phyloP scores from a whole-genome alignment of 1,140 invertebrate species.

The Tetragonula clypearis region DNA sequence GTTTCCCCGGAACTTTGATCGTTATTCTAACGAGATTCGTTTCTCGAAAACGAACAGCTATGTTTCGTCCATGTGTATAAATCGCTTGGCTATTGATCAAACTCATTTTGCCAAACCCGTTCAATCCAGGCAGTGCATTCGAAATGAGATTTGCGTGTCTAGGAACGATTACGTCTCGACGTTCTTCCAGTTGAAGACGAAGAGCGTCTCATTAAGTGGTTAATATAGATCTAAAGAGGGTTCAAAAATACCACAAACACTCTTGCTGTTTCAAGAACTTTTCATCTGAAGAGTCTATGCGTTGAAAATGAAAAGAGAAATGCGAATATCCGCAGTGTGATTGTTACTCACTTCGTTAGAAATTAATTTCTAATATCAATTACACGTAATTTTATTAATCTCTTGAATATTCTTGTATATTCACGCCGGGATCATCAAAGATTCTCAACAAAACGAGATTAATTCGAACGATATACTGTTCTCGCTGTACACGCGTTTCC shows the following conservation, averaged over 20 bases:
- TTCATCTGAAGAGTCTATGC: background rate
- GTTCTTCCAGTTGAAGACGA: background rate
- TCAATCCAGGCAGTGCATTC: background rate
- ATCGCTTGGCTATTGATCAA: background rate
- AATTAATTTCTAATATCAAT: too few species aligned
- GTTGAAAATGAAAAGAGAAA: too few species aligned
- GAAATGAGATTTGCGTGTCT: background rate
- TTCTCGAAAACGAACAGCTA: background rate
- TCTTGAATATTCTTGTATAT: too few species aligned
- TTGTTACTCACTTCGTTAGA: too few species aligned
- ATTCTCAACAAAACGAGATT: background rate
- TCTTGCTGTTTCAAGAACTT: too few species aligned
- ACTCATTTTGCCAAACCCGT: background rate
- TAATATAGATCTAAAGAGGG: background rate
- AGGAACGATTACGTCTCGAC: background rate
- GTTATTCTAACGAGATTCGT: constrained; percentile 16
- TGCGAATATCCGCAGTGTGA: too few species aligned
- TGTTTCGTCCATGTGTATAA: background rate
- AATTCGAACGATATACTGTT: background rate
- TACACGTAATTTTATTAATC: too few species aligned
- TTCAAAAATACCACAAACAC: too few species aligned
- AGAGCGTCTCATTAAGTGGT: background rate
- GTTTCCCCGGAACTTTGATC: background rate
- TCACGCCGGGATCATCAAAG: too few species aligned
- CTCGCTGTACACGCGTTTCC: background rate